Evolutionary conservation across 2,113 vertebrate species (phyloP).

Genomic region (Cyanistes caeruleus): DNA sequence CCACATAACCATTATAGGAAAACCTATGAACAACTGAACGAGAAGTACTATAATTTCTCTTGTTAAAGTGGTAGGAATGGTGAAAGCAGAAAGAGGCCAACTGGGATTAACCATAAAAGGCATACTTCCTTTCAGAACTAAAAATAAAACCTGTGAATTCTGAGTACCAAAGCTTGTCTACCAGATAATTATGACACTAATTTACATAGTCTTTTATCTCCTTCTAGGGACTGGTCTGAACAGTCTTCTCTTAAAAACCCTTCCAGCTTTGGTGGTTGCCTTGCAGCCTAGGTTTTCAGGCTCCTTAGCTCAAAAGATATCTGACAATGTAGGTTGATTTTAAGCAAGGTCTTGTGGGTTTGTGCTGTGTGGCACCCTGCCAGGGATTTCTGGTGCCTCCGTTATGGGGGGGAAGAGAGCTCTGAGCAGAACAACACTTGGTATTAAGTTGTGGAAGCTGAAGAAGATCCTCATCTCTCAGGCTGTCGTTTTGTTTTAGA

Average conservation of each 20-base stretch:
- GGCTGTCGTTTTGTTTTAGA: not conserved
- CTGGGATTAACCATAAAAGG: slow-evolving; percentile 9
- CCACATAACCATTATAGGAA: not conserved
- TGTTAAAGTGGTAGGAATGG: not conserved
- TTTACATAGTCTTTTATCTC: slow-evolving; percentile 59
- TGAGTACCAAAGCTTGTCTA: slow-evolving; percentile 1
- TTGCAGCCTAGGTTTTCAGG: slow-evolving; percentile 61
- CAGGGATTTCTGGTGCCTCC: slow-evolving; percentile 6
- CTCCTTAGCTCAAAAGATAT: slow-evolving; percentile 24
- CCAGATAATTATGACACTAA: not conserved
- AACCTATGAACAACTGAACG: not conserved
- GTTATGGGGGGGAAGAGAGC: not conserved
- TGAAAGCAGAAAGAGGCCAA: slow-evolving; percentile 23
- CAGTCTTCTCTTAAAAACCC: slow-evolving; percentile 11
- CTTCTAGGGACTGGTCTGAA: slow-evolving; percentile 47
- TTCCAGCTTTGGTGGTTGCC: slow-evolving; percentile 50
- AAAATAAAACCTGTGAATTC: slow-evolving; percentile 58
- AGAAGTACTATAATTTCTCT: not conserved
- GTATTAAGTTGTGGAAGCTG: not conserved
- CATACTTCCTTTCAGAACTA: slow-evolving; percentile 35
- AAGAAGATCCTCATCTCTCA: not conserved
- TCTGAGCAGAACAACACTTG: not conserved
- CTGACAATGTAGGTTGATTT: slow-evolving; percentile 5
- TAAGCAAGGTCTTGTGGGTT: slow-evolving; percentile 31
- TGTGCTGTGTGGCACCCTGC: slow-evolving; percentile 8